Evolutionary conservation across 1,140 invertebrate species (phyloP), one percentile per base, ranked within the genome.

Genomic region (Calephelis virginiensis): DNA sequence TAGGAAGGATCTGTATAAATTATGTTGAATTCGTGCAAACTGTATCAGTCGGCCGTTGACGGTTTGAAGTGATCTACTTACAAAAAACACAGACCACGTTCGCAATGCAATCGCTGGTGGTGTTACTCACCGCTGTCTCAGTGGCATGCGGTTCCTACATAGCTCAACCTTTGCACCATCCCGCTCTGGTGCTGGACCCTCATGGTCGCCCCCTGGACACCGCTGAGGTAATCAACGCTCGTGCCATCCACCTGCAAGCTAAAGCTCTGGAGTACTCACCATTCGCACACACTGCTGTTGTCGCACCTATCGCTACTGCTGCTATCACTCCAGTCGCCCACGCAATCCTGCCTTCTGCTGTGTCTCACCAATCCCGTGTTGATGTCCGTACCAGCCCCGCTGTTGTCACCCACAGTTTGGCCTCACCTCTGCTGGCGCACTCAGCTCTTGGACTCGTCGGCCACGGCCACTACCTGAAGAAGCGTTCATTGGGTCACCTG

Each of bases 211-310:
- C 85, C 7, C 73, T 91, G n/a, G 89, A 91, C 67, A 90, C 91
- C 47, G 87, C 89, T 13, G 91, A 89, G 56, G 90, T 92, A 13
- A 86, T 92, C 78, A 83, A 89, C 59, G 92, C 92, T 12, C 78
- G 89, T 63, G 86, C 92, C 65, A 66, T 91, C 37, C 83, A 90
- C 79, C 83, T 85, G 59, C 83, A 90, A 70, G 85, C 86, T 64
- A 89, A 91, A 66, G 88, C 87, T 64, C 75, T 89, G 67, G 83
- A 87, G 13, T 78, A 81, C 70, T 75, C 40, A 43, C 8, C 40
- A 13, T 5, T 53, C 46, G 46, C 43, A 11, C 56, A 13, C 17
- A 28, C 65, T 74, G 40, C 50, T 37, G 56, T 61, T 47, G 45
- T 43, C n/a, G 62, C 63, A 13, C 53, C 62, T 47, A 10, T 64